These are phyloP conservation scores for Hippocampus comes DNA, from an alignment of 2,113 vertebrate genomes.

Conservation along the genomic window DNA sequence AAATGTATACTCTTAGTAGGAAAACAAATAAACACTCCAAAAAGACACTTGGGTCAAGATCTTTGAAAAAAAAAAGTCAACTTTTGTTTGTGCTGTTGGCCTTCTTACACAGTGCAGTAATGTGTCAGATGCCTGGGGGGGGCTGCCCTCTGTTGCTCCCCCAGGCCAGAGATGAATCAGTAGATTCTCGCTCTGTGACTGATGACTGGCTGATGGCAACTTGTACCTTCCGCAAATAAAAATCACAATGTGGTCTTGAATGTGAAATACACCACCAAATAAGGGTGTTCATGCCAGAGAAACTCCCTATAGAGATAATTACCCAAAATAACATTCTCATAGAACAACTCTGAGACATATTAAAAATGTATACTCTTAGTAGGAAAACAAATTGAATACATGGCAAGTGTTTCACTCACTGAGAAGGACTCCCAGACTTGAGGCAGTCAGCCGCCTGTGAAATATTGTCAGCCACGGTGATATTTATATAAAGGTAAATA, in stretches of 20 bases:
- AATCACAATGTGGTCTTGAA: neutral
- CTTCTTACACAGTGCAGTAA: conserved; percentile 26
- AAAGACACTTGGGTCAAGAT: neutral
- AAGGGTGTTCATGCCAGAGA: neutral
- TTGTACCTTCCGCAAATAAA: conserved; percentile 31
- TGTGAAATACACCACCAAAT: neutral
- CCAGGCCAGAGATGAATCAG: conserved; percentile 33
- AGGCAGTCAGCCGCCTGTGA: too few species aligned
- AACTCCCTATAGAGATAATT: neutral
- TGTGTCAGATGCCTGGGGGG: conserved; percentile 28
- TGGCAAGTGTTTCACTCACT: too few species aligned
- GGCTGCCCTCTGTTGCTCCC: conserved; percentile 33
- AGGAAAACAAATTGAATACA: too few species aligned
- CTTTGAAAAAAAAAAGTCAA: conserved; percentile 17
- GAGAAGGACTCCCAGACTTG: too few species aligned
- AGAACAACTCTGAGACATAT: neutral
- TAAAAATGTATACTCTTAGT: too few species aligned
- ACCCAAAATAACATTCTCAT: too few species aligned
- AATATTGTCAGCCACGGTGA: too few species aligned
- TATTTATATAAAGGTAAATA: too few species aligned
- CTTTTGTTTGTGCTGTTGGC: conserved; percentile 4
- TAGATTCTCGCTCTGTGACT: conserved; percentile 38
- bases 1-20: too few species aligned
- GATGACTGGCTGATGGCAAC: conserved; percentile 33
- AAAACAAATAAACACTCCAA: neutral